These are phyloP conservation scores for Thaumatotibia leucotreta DNA, from an alignment of 1,140 invertebrate genomes.

Conservation along the genomic window DNA sequence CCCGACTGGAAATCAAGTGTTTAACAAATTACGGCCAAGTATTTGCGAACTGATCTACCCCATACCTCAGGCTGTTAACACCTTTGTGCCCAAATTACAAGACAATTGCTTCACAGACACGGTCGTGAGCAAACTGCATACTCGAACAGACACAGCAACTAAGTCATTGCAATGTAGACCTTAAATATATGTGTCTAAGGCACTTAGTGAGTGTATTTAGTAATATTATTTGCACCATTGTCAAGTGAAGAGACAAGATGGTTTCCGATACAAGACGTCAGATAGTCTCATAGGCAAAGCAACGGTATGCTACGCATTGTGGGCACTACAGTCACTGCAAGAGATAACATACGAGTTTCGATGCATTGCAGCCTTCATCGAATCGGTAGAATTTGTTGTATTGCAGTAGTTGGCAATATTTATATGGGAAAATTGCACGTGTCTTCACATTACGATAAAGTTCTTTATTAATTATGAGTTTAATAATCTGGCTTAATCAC, in stretches of 20 bases:
- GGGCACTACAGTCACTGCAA: neutral
- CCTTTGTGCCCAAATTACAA: neutral
- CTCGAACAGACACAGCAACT: neutral
- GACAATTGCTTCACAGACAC: neutral
- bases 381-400: too few relatives aligned
- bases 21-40: neutral
- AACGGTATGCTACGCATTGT: neutral
- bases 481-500: neutral
- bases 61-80: neutral
- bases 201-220: neutral
- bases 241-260: neutral
- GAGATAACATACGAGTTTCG: too few relatives aligned
- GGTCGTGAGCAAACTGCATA: neutral
- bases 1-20: neutral
- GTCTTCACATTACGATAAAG: too few relatives aligned
- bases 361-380: too few relatives aligned
- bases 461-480: neutral
- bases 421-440: too few relatives aligned
- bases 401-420: too few relatives aligned
- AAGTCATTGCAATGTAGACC: neutral
- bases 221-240: neutral
- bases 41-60: neutral
- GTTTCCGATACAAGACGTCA: neutral
- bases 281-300: neutral
- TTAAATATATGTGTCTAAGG: neutral